Percentiles rank a stretch among this genome's conserved stretches.
Evolutionary conservation across 2,888 invertebrate species (phyloP).

Genomic region (Caenorhabditis sulstoni): DNA sequence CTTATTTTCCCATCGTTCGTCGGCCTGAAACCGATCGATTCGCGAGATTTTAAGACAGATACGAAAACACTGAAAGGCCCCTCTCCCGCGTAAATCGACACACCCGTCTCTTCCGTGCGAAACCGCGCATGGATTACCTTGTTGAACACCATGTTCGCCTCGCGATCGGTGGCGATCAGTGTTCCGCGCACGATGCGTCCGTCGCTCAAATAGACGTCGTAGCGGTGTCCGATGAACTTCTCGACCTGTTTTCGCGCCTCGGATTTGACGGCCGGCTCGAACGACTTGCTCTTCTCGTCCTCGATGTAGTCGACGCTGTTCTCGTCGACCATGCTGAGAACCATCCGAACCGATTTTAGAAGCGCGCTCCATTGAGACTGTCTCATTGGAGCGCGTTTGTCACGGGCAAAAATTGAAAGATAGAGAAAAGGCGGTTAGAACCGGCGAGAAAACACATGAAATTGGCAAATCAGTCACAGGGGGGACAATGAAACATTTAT

Average conservation of each 20-base stretch:
- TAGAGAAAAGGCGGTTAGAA: no score
- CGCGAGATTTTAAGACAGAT: neutral
- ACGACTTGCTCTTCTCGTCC: neutral
- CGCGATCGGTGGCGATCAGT: constrained; percentile 55
- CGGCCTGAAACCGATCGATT: constrained; percentile 29
- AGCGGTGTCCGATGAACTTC: constrained; percentile 37
- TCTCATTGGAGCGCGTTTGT: neutral
- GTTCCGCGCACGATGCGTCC: constrained; percentile 53
- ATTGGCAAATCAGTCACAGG: no score
- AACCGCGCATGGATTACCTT: no score
- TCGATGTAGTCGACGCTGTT: constrained; percentile 9
- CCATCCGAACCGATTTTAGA: constrained; percentile 3
- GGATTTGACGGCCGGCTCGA: constrained; percentile 9
- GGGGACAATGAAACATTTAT: neutral
- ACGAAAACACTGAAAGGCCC: neutral
- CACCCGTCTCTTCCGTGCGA: no score
- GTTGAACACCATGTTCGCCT: constrained; percentile 59
- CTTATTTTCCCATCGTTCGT: constrained; percentile 41
- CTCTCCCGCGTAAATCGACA: no score
- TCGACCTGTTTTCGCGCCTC: constrained; percentile 21
- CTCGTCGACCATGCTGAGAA: constrained; percentile 13
- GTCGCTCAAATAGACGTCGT: constrained; percentile 49
- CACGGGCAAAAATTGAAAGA: neutral
- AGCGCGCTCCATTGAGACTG: no score
- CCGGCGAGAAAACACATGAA: no score